A percentile compares a stretch with the other conserved stretches of the same genome.
Evolutionary conservation across 30 jellyfish, hydroid and myxozoan genomes (phyloP).

Genomic region (Cassiopea andromeda): DNA sequence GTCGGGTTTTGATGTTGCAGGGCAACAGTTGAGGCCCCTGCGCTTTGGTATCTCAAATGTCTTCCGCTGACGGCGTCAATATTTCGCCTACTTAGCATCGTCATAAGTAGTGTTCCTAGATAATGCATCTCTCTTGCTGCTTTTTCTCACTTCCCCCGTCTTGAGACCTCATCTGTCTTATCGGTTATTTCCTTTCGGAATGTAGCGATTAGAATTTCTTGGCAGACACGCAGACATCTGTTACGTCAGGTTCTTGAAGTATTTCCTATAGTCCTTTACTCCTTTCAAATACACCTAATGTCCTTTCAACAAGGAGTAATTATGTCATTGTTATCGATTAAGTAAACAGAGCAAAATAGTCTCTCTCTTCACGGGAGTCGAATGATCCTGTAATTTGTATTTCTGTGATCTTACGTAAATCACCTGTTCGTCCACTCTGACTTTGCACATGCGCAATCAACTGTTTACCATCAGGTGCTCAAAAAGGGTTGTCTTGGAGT

Average conservation of each 20-base stretch:
- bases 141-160: background rate
- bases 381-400: background rate
- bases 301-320: background rate
- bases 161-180: background rate
- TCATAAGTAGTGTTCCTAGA: too few relatives aligned
- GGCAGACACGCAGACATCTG: background rate
- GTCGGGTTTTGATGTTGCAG: too few relatives aligned
- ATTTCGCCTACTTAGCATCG: too few relatives aligned
- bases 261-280: background rate
- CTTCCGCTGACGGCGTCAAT: too few relatives aligned
- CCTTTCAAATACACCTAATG: background rate
- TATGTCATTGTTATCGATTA: background rate
- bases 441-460: too few relatives aligned
- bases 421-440: too few relatives aligned
- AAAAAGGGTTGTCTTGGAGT: too few relatives aligned
- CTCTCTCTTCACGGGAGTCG: background rate
- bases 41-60: too few relatives aligned
- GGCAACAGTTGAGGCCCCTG: too few relatives aligned
- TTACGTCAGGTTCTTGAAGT: background rate
- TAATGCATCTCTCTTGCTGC: background rate
- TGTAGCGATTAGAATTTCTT: background rate
- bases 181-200: slow-evolving; percentile 2
- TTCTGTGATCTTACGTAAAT: too few relatives aligned
- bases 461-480: too few relatives aligned
- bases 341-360: background rate